Percentiles rank a stretch among this genome's conserved stretches.
These are phyloP conservation scores for Patagioenas fasciata DNA, from an alignment of 2,113 vertebrate genomes.

Conservation along the genomic window DNA sequence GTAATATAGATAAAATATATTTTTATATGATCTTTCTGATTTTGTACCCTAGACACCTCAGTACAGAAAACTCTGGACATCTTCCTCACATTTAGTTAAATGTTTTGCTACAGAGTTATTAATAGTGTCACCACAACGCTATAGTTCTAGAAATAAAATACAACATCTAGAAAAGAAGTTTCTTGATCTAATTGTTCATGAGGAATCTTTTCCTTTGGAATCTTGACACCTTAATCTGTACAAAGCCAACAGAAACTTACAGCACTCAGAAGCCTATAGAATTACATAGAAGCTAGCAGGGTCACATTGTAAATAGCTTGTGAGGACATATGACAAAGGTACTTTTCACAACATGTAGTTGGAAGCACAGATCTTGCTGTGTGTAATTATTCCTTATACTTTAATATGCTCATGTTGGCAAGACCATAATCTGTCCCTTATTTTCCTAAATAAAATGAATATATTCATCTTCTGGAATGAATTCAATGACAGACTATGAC, in stretches of 20 bases:
- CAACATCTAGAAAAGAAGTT: neutral
- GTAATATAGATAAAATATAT: neutral
- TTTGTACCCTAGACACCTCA: neutral
- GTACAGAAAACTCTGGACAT: neutral
- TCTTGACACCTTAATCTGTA: neutral
- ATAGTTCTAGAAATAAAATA: neutral
- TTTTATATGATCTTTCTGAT: neutral
- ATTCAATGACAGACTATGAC: neutral
- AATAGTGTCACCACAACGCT: neutral
- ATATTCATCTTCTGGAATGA: neutral
- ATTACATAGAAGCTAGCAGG: neutral
- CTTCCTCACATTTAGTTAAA: neutral
- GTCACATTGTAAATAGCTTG: neutral
- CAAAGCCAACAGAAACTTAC: neutral
- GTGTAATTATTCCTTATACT: neutral
- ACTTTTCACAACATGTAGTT: neutral
- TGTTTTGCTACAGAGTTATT: neutral
- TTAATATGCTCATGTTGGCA: neutral
- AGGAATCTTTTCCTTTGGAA: neutral
- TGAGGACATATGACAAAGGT: neutral
- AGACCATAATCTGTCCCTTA: neutral
- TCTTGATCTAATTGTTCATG: neutral
- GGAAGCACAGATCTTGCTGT: neutral
- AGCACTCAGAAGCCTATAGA: neutral
- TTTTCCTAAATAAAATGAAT: neutral